A percentile compares a stretch with the other conserved stretches of the same genome.
Conservation (phyloP, 2,113 vertebrate genomes). For the Psilopogon haemacephalus region DNA sequence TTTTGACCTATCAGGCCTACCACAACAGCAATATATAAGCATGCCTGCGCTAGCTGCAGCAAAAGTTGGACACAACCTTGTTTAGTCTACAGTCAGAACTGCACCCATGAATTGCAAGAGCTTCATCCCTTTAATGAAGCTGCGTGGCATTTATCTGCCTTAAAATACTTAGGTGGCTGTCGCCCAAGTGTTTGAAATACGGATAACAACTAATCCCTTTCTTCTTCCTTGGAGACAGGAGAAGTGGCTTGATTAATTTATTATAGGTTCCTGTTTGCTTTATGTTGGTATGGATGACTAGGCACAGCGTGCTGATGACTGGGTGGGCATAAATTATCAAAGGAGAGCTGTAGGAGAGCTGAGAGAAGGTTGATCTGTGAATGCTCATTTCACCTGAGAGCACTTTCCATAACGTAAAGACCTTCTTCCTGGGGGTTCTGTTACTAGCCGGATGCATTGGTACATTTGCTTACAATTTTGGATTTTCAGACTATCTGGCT, state of each 20-base stretch:
- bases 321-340: conserved; percentile 48
- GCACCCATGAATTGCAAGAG: not conserved
- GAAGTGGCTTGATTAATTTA: conserved; percentile 55
- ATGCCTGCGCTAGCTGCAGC: not conserved
- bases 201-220: conserved; percentile 14
- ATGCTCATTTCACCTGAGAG: not conserved
- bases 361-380: not conserved
- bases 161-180: conserved; percentile 17
- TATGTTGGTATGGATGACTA: conserved; percentile 22
- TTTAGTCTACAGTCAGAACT: not conserved
- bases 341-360: not conserved
- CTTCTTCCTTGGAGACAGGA: conserved; percentile 16
- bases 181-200: conserved; percentile 28
- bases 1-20: too few species aligned
- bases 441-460: not conserved
- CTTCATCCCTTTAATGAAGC: conserved; percentile 10
- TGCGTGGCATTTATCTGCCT: not conserved
- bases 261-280: conserved; percentile 36
- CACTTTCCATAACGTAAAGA: not conserved
- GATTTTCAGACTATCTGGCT: not conserved
- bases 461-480: not conserved
- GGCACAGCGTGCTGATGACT: not conserved
- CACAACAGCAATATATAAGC: too few species aligned
- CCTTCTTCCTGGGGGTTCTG: not conserved
- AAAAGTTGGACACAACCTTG: not conserved